These are phyloP conservation scores for Pimephales promelas DNA, from an alignment of 2,113 vertebrate species.

Conservation along the genomic window DNA sequence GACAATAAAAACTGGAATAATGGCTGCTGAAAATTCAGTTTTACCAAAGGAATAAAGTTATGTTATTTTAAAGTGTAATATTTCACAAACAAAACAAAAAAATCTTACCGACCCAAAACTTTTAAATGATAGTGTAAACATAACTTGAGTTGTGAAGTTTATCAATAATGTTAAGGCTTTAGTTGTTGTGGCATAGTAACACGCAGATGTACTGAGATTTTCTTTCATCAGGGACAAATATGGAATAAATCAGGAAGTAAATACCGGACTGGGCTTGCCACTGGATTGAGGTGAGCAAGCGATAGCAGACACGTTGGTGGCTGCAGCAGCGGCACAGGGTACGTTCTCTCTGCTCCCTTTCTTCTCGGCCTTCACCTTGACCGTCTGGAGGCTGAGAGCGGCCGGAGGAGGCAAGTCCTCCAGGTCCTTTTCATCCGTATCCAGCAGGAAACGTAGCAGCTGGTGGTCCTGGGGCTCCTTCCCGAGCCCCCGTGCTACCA, in stretches of 20 bases:
- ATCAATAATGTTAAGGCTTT: too few species aligned
- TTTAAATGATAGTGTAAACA: too few species aligned
- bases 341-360: constrained; percentile 67
- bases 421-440: constrained; percentile 91
- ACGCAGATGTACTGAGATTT: too few species aligned
- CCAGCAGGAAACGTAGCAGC: constrained; percentile 90
- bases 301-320: constrained; percentile 32
- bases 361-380: constrained; percentile 90
- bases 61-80: too few species aligned
- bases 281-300: constrained; percentile 64
- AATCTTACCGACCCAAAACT: too few species aligned
- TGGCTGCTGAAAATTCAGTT: too few species aligned
- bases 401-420: constrained; percentile 80
- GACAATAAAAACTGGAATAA: too few species aligned
- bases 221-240: neutral
- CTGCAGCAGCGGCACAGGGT: constrained; percentile 57
- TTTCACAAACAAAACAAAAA: too few species aligned
- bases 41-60: too few species aligned
- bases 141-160: too few species aligned
- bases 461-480: constrained; percentile 92
- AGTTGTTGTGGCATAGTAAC: too few species aligned
- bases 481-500: constrained; percentile 67
- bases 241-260: constrained; percentile 20
- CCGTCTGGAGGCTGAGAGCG: constrained; percentile 85
- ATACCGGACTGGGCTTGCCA: constrained; percentile 75